Percentiles rank a stretch among this genome's conserved stretches.
Conservation (phyloP, 2,797 vertebrate species). For the Monodelphis domestica region DNA sequence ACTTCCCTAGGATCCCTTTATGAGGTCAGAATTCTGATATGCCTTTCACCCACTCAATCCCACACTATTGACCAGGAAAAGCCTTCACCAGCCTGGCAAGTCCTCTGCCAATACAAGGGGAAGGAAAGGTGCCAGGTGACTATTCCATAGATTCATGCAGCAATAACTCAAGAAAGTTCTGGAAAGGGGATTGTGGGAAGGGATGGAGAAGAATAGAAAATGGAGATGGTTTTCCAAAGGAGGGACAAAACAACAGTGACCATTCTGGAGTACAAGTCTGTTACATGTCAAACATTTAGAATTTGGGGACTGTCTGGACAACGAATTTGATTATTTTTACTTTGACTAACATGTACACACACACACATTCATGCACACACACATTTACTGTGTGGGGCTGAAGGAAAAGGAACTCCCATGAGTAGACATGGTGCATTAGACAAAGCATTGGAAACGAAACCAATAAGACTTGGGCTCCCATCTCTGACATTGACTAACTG, state of each 20-base stretch:
- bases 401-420: not conserved
- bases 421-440: not conserved
- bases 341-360: not conserved
- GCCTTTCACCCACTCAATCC: not conserved
- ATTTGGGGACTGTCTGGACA: not conserved
- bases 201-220: not conserved
- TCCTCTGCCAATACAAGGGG: not conserved
- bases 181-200: not conserved
- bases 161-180: not conserved
- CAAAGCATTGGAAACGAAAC: not conserved
- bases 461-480: not conserved
- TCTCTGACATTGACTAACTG: not conserved
- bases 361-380: not conserved
- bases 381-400: not conserved
- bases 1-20: not conserved
- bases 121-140: not conserved
- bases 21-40: not conserved
- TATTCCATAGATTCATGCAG: not conserved
- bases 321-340: not conserved
- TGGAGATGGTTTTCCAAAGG: not conserved
- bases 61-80: not conserved
- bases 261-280: not conserved
- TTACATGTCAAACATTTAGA: not conserved
- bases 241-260: not conserved
- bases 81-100: not conserved